Conservation (phyloP, 2,797 vertebrate species). For the Geotrypetes seraphini region DNA sequence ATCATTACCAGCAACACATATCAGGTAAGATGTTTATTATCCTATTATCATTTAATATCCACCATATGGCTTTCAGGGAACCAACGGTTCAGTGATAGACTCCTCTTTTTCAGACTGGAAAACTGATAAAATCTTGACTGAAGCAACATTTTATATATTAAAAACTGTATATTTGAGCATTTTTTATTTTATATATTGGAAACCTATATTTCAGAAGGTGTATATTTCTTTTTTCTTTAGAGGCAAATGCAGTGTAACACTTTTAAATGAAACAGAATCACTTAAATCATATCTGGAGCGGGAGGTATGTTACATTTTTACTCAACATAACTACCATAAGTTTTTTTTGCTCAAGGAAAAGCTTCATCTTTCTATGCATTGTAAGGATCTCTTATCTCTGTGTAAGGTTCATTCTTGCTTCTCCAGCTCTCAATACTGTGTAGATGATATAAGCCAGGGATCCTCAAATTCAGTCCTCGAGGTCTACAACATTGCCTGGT, state of each 20-base stretch:
- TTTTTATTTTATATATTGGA: neutral
- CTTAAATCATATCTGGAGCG: conserved; percentile 93
- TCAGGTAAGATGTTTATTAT: conserved; percentile 67
- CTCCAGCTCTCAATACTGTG: too few relatives aligned
- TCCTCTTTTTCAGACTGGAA: neutral
- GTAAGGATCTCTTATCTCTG: too few relatives aligned
- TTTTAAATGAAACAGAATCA: conserved; percentile 94
- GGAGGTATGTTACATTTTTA: conserved; percentile 66
- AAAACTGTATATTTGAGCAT: neutral
- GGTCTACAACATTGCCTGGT: too few relatives aligned
- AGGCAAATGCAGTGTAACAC: conserved; percentile 94
- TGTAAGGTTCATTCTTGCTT: too few relatives aligned
- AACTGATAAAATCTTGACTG: neutral
- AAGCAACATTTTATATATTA: conserved; percentile 2
- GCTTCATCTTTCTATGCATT: too few relatives aligned
- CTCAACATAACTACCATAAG: too few relatives aligned
- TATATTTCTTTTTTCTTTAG: conserved; percentile 49
- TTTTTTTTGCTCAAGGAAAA: too few relatives aligned
- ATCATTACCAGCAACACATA: conserved; percentile 91
- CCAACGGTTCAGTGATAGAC: neutral
- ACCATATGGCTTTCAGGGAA: too few relatives aligned
- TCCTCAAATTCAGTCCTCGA: too few relatives aligned
- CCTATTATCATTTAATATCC: too few relatives aligned
- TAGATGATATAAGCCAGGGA: too few relatives aligned
- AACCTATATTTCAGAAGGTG: too few relatives aligned